phyloP scores from a whole-genome alignment of 2,113 vertebrate species.

The Thunnus thynnus region DNA sequence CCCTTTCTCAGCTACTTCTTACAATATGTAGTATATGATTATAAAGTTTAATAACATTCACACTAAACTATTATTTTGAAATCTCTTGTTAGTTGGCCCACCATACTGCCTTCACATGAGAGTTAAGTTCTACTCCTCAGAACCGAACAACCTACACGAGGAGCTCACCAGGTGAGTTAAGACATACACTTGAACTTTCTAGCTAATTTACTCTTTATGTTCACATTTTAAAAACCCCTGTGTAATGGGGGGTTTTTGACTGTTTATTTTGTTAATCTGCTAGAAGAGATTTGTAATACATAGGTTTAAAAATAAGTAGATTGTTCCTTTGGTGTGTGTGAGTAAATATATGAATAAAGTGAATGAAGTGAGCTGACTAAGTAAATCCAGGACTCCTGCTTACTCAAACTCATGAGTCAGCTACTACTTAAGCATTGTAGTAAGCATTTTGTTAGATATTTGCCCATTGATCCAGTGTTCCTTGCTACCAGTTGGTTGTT shows the following conservation, averaged over 20 bases:
- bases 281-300: too few relatives aligned
- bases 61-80: not conserved
- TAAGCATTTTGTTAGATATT: not conserved
- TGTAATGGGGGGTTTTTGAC: not conserved
- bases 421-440: not conserved
- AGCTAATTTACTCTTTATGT: not conserved
- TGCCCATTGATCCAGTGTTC: too few relatives aligned
- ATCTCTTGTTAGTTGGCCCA: slow-evolving; percentile 88
- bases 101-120: slow-evolving; percentile 98
- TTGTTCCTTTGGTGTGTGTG: too few relatives aligned
- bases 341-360: too few relatives aligned
- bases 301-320: too few relatives aligned
- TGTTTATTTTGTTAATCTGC: slow-evolving; percentile 1
- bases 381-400: too few relatives aligned
- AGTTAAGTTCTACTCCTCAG: slow-evolving; percentile 99
- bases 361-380: too few relatives aligned
- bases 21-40: not conserved
- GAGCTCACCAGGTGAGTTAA: slow-evolving; percentile 92
- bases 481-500: not conserved
- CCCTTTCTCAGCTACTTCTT: not conserved
- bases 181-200: not conserved
- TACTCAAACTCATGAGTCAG: not conserved
- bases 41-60: not conserved
- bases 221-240: not conserved
- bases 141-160: slow-evolving; percentile 98